Evolutionary conservation across 2,113 vertebrate genomes (phyloP).

Genomic region (Eclectus roratus): DNA sequence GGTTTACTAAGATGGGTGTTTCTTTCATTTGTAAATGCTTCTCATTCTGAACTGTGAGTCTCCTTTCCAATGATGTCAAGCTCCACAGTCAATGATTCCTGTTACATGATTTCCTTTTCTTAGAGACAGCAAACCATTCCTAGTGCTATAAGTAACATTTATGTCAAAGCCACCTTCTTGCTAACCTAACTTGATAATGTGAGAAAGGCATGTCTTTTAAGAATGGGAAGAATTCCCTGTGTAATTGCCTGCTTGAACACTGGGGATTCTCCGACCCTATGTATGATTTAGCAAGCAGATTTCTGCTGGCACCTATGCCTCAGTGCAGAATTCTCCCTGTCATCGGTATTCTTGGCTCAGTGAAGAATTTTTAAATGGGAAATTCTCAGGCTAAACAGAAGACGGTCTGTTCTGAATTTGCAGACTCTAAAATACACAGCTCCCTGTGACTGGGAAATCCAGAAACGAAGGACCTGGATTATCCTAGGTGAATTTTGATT

Average conservation of each 20-base stretch:
- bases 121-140: neutral
- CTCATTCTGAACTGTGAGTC: neutral
- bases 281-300: neutral
- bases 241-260: neutral
- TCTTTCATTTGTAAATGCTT: neutral
- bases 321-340: neutral
- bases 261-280: neutral
- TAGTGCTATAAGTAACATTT: neutral
- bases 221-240: neutral
- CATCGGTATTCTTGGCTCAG: conserved; percentile 21
- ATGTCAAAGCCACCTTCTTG: neutral
- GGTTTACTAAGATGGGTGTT: neutral
- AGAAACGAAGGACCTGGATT: neutral
- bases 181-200: neutral
- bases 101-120: neutral
- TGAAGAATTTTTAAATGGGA: conserved; percentile 14
- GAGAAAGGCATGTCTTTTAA: neutral
- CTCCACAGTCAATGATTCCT: neutral
- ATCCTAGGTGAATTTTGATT: neutral
- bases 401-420: conserved; percentile 33
- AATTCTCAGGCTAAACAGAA: conserved; percentile 53
- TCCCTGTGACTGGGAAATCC: neutral
- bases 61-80: neutral
- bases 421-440: conserved; percentile 5
- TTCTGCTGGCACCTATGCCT: neutral